These are phyloP conservation scores for Drosophila equinoxialis DNA, from an alignment of 1,140 invertebrate species.

Conservation along the genomic window DNA sequence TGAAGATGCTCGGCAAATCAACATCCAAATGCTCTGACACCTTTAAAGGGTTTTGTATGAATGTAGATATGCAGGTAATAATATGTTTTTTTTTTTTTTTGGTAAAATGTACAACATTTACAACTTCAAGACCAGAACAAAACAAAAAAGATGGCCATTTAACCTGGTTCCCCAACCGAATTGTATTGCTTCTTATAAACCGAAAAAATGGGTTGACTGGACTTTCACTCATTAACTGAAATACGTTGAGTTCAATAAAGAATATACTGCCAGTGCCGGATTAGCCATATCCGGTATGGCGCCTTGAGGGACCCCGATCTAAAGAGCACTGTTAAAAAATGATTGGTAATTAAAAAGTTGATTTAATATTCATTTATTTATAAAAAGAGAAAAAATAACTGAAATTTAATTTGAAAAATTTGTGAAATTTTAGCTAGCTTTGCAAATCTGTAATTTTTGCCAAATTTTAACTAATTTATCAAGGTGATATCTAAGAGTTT, in stretches of 20 bases:
- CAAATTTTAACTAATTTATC: no score
- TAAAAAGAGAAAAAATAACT: no score
- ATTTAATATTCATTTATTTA: no score
- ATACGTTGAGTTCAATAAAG: background rate
- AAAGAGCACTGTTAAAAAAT: no score
- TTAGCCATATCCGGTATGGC: no score
- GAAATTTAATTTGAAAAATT: no score
- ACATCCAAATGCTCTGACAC: background rate
- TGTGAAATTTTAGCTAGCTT: no score
- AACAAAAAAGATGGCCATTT: background rate
- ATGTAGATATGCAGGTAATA: background rate
- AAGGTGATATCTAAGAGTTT: no score
- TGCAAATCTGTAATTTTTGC: no score
- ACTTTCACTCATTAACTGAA: slow-evolving; percentile 4
- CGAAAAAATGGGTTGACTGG: background rate
- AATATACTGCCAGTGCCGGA: no score
- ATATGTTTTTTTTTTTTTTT: background rate
- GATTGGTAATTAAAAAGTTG: no score
- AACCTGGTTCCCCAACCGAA: background rate
- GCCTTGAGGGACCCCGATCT: no score
- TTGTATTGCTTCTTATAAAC: background rate
- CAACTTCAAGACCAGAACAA: background rate
- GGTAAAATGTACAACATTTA: background rate
- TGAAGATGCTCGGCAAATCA: background rate
- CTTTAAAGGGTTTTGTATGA: background rate